Evolutionary conservation across 1,140 invertebrate species (phyloP).

Genomic region (Nasonia giraulti): DNA sequence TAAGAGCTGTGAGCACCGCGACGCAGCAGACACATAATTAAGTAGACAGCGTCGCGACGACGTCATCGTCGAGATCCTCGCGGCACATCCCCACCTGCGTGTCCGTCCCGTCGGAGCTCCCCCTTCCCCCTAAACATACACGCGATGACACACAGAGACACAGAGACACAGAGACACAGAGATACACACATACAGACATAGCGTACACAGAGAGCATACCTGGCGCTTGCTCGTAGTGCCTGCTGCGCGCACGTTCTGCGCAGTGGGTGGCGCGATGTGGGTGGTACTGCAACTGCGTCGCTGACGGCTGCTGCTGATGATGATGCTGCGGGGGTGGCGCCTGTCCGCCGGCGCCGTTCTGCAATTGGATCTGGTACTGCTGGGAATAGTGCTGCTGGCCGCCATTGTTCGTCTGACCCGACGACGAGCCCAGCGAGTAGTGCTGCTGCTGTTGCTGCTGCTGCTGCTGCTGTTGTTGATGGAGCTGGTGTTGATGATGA

Average conservation of each 20-base stretch:
- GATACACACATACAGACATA: background rate
- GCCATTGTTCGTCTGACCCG: background rate
- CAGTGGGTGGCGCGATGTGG: slow-evolving; percentile 52
- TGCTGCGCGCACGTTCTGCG: slow-evolving; percentile 46
- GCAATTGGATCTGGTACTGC: slow-evolving; percentile 60
- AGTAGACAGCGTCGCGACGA: background rate
- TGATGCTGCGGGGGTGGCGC: slow-evolving; percentile 60
- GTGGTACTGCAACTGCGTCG: slow-evolving; percentile 55
- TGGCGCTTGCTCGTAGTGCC: slow-evolving; percentile 34
- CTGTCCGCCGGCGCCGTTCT: slow-evolving; percentile 55
- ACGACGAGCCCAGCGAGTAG: slow-evolving; percentile 51
- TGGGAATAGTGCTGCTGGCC: slow-evolving; percentile 54
- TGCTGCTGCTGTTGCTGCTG: slow-evolving; percentile 48
- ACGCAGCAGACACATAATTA: too few species aligned
- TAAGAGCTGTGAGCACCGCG: too few species aligned
- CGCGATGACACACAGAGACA: background rate
- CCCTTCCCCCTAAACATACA: background rate
- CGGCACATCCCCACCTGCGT: background rate
- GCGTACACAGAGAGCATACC: slow-evolving; percentile 33
- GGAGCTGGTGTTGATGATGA: slow-evolving; percentile 49
- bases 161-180: background rate
- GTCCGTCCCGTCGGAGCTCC: background rate
- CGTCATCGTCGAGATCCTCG: background rate
- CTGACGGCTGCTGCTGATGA: slow-evolving; percentile 48
- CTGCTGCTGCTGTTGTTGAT: too few species aligned